Evolutionary conservation across 2,113 vertebrate genomes (phyloP).

Genomic region (Petromus typicus): DNA sequence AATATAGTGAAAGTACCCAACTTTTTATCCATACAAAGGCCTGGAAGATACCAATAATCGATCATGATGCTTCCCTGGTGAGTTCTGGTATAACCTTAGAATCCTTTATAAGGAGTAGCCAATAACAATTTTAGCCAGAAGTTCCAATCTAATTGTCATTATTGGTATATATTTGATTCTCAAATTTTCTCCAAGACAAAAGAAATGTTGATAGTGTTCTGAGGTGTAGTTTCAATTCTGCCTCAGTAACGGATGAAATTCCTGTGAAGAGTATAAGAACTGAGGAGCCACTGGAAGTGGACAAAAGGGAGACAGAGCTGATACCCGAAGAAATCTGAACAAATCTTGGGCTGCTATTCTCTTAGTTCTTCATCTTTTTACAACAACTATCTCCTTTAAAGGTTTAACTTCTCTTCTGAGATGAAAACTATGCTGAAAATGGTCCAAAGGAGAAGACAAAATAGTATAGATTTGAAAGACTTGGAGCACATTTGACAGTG

Average conservation of each 20-base stretch:
- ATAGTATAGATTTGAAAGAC: not conserved
- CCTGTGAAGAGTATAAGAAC: not conserved
- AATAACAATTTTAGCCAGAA: not conserved
- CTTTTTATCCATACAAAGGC: not conserved
- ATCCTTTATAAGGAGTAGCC: not conserved
- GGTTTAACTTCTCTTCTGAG: not conserved
- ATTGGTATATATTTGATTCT: not conserved
- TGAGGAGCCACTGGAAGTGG: not conserved
- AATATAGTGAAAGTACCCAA: not conserved
- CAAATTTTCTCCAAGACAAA: not conserved
- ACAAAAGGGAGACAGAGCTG: not conserved
- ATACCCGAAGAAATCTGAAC: not conserved
- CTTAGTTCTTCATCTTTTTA: not conserved
- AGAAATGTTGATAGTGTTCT: not conserved
- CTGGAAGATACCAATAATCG: not conserved
- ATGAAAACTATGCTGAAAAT: not conserved
- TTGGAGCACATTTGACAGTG: not conserved
- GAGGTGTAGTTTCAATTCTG: not conserved
- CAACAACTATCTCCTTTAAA: not conserved
- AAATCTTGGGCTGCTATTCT: not conserved
- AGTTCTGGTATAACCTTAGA: not conserved
- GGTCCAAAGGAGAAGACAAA: not conserved
- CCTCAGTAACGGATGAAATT: not conserved
- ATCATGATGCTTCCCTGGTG: not conserved
- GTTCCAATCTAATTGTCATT: not conserved